phyloP scores from a whole-genome alignment of 2,888 invertebrate genomes.

The Tenthredo scrophulariae region DNA sequence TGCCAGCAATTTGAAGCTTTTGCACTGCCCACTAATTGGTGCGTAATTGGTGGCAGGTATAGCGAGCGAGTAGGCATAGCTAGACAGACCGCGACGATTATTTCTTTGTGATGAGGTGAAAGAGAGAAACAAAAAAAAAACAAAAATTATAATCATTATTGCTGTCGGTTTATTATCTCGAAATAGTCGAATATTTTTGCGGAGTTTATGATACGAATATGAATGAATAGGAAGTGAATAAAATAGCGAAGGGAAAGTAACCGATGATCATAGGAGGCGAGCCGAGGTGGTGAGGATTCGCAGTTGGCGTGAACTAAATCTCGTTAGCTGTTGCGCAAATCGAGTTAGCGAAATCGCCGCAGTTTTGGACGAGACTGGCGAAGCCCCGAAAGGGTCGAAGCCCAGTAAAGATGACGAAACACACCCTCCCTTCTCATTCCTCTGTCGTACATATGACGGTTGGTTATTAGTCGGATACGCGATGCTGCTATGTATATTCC shows the following conservation, averaged over 20 bases:
- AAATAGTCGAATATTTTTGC: not conserved
- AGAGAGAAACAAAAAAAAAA: too few species aligned
- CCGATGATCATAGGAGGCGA: not conserved
- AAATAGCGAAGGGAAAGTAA: not conserved
- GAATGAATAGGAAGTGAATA: not conserved
- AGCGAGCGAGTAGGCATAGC: not conserved
- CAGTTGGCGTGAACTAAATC: conserved; percentile 28
- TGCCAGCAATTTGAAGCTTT: conserved; percentile 37
- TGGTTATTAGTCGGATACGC: not conserved
- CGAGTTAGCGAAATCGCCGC: conserved; percentile 62
- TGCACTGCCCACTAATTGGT: conserved; percentile 27
- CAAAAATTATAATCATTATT: not conserved
- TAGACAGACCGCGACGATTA: conserved; percentile 14
- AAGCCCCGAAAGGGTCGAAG: conserved; percentile 67
- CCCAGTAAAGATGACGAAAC: conserved; percentile 62
- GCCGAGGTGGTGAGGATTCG: not conserved
- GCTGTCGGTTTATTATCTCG: not conserved
- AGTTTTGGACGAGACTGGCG: conserved; percentile 62
- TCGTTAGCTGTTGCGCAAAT: conserved; percentile 59
- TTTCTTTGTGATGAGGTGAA: not conserved
- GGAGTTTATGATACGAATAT: not conserved
- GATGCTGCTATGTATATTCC: not conserved
- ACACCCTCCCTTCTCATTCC: not conserved
- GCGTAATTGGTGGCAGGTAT: conserved; percentile 24
- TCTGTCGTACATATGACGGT: not conserved